Percentiles rank a stretch among this genome's conserved stretches.
phyloP scores from a whole-genome alignment of 2,888 invertebrate genomes.

The Arge pagana region DNA sequence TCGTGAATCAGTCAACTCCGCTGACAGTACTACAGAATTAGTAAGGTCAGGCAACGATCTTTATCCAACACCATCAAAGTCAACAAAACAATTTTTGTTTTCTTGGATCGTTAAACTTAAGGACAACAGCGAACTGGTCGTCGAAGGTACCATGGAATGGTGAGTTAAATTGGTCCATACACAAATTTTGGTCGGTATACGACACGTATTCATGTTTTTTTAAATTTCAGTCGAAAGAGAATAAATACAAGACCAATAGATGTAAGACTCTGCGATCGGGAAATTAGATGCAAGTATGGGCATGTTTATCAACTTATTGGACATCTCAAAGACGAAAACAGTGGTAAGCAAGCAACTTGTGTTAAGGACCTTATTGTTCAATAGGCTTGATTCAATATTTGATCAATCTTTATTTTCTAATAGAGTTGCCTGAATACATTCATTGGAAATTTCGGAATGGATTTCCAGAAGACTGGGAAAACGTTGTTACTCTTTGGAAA shows the following conservation, averaged over 20 bases:
- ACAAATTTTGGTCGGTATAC: not conserved
- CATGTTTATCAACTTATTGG: constrained; percentile 45
- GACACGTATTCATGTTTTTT: not conserved
- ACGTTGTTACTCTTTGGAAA: constrained; percentile 47
- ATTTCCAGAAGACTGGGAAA: constrained; percentile 54
- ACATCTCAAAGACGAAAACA: constrained; percentile 40
- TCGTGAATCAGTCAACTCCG: no score
- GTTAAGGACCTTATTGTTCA: not conserved
- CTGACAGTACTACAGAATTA: no score
- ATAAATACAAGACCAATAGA: constrained; percentile 47
- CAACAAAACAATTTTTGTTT: no score
- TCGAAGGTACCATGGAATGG: constrained; percentile 47
- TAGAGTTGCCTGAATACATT: constrained; percentile 50
- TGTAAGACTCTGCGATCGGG: constrained; percentile 36
- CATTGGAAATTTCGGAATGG: constrained; percentile 49
- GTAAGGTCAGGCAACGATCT: no score
- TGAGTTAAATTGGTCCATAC: constrained; percentile 18
- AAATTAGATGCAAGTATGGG: constrained; percentile 41
- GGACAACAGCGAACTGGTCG: constrained; percentile 37
- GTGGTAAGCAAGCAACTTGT: constrained; percentile 33
- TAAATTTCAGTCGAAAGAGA: constrained; percentile 36
- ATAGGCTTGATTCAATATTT: not conserved
- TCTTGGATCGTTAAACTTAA: constrained; percentile 47
- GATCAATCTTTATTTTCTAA: not conserved
- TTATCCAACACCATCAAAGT: no score